Conservation (phyloP, 2,888 invertebrate genomes). For the Oegoconia quadripuncta region DNA sequence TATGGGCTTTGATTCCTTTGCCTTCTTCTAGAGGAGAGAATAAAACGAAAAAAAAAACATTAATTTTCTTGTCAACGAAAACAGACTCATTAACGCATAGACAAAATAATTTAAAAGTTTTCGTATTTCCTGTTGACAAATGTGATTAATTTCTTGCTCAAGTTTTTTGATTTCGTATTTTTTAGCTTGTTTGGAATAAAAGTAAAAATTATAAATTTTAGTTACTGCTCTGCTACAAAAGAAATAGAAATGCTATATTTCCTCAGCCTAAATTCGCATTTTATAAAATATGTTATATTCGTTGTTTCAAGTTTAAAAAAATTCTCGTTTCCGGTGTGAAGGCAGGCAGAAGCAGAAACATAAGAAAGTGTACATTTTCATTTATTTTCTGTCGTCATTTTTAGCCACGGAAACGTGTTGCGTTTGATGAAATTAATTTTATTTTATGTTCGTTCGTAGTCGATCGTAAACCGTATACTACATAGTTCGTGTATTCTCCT, state of each 20-base stretch:
- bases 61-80: slow-evolving; percentile 3
- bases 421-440: slow-evolving; percentile 58
- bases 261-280: slow-evolving; percentile 34
- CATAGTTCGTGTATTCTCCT: slow-evolving; percentile 40
- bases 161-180: slow-evolving; percentile 25
- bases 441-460: slow-evolving; percentile 59
- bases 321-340: slow-evolving; percentile 72
- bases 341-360: slow-evolving; percentile 73
- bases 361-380: slow-evolving; percentile 74
- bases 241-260: slow-evolving; percentile 61
- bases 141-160: slow-evolving; percentile 14
- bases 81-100: slow-evolving; percentile 23
- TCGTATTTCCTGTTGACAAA: slow-evolving; percentile 41
- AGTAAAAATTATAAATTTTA: slow-evolving; percentile 36
- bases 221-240: slow-evolving; percentile 27
- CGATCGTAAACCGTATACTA: slow-evolving; percentile 42
- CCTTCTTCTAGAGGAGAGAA: not conserved
- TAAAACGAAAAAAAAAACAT: too few species aligned
- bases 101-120: slow-evolving; percentile 32
- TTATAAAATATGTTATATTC: slow-evolving; percentile 44
- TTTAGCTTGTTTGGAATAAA: slow-evolving; percentile 28
- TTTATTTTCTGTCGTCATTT: slow-evolving; percentile 77
- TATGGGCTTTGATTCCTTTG: too few species aligned
- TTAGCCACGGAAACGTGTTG: slow-evolving; percentile 62
- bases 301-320: slow-evolving; percentile 58